Base-by-base conservation (phyloP, 2,888 invertebrate species). In the Sthenelais limicola region DNA sequence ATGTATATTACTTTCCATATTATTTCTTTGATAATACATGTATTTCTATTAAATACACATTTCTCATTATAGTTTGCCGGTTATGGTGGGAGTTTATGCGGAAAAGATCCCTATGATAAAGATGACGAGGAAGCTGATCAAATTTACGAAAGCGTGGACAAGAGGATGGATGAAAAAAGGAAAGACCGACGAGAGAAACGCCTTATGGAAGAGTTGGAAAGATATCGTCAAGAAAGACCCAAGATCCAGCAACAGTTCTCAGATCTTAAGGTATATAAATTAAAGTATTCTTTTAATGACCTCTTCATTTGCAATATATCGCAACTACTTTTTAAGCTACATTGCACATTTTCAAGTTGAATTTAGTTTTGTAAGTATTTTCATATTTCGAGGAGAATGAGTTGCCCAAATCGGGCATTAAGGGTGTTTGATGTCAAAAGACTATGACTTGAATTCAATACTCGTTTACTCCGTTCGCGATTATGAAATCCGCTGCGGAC, bases 191-290 rank as follows among this genome's bases (percentile, higher is more conserved):
- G 98, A 93, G 90, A 91, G 82, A 86, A 87, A 72, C 89, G 89
- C 73, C 84, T 89, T 70, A 88, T 89, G 74, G 87, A 87, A 76
- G 98, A 98, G 86, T 91, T 99, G 83, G 99, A 99, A 85, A 93
- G 94, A 87, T 99, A 97, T 89, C 95, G 99, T 84, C 97, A 98
- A 87, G 99, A 99, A 87, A 91, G 94, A 76, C 98, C 98, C 0
- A 99, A 99, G 90, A 99, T 99, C 82, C 98, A 99, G 85, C 99
- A 99, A 85, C 98, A 98, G 85, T 99, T 99, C 87, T 97, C 97
- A 12, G 99, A 99, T 89, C 89, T 99, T 26, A 98, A 99, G 88
- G 89, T 88, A 76, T 33, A 47, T 30, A 35, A 51, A 7, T 5
- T 51, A 12, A n/a, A n/a, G n/a, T n/a, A n/a, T n/a, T n/a, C n/a